These are phyloP conservation scores for Spilosoma lubricipeda DNA, from an alignment of 2,888 invertebrate species.

Conservation along the genomic window DNA sequence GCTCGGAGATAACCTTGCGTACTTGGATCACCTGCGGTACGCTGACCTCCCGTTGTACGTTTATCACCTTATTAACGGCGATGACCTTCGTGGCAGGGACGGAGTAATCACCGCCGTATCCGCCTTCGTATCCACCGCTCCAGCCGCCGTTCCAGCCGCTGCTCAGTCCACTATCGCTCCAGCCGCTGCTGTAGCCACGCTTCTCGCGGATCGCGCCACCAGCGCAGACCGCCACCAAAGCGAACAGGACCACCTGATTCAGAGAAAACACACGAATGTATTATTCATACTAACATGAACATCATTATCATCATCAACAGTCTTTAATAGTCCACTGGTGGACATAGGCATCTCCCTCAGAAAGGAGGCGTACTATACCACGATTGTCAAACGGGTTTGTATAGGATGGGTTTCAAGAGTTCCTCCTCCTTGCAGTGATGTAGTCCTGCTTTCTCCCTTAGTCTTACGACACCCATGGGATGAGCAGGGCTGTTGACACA, in stretches of 20 bases:
- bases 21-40: conserved; percentile 53
- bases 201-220: conserved; percentile 13
- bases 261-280: background rate
- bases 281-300: background rate
- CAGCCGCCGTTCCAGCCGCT: conserved; percentile 1
- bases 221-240: conserved; percentile 14
- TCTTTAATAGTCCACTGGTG: no score
- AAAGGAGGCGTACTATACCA: no score
- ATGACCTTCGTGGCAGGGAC: conserved; percentile 23
- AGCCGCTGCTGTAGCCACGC: conserved; percentile 16
- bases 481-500: no score
- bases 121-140: background rate
- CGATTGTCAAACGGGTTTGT: no score
- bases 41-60: conserved; percentile 45
- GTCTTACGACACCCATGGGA: no score
- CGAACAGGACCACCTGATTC: conserved; percentile 15
- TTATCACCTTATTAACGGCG: conserved; percentile 53
- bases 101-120: conserved; percentile 22
- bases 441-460: no score
- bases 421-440: no score
- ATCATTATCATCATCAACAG: no score
- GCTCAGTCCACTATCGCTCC: background rate
- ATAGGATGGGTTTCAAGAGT: no score
- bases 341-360: no score
- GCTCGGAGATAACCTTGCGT: conserved; percentile 57